Conservation (phyloP, 2,113 vertebrate genomes). For the Bos javanicus region DNA sequence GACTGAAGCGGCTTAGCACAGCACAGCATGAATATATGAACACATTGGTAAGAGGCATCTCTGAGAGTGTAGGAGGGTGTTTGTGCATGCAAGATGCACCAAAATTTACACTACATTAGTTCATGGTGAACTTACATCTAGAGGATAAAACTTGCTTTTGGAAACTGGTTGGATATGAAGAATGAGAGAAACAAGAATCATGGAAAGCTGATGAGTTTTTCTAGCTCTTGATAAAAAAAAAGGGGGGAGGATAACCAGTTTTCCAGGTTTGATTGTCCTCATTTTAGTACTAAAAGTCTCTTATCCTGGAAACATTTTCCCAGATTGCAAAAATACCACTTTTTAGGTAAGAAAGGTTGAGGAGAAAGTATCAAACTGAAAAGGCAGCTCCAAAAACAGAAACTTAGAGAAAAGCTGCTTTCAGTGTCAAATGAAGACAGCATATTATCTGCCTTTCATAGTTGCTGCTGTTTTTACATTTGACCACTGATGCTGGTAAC, state of each 20-base stretch:
- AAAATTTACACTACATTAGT: not conserved
- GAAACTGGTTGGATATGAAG: not conserved
- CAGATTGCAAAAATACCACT: not conserved
- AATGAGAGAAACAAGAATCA: not conserved
- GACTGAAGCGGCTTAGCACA: not conserved
- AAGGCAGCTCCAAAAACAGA: not conserved
- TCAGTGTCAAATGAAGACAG: not conserved
- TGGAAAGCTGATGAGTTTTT: not conserved
- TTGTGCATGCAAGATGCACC: not conserved
- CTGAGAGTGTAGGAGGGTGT: not conserved
- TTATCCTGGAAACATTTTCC: not conserved
- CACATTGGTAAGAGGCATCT: not conserved
- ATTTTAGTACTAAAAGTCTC: not conserved
- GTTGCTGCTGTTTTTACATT: not conserved
- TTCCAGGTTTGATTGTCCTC: not conserved
- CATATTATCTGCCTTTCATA: not conserved
- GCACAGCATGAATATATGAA: not conserved
- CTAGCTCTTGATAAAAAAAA: not conserved
- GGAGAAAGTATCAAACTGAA: not conserved
- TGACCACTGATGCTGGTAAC: not conserved
- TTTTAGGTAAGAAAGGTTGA: not conserved
- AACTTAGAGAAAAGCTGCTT: not conserved
- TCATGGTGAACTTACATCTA: not conserved
- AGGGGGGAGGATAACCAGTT: not conserved
- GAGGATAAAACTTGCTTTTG: not conserved